Conservation (phyloP, 2,797 vertebrate species). For the Sternarchorhynchus goeldii region DNA sequence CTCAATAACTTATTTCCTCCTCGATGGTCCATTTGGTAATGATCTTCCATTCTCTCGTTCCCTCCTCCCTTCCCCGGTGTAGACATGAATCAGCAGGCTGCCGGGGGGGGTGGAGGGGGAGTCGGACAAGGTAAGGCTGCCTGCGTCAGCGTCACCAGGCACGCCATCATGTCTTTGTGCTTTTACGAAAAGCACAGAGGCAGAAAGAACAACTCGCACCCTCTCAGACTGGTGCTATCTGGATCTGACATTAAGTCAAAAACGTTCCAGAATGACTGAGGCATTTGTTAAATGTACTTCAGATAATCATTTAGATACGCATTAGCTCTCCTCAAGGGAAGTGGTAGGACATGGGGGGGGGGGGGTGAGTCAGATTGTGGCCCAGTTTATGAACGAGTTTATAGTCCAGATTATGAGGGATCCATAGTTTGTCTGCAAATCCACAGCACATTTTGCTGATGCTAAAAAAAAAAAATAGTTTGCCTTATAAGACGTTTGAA, state of each 20-base stretch:
- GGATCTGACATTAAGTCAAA: constrained; percentile 28
- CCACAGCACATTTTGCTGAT: too few relatives aligned
- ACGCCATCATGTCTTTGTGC: constrained; percentile 34
- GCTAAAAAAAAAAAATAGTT: not conserved
- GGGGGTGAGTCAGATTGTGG: too few relatives aligned
- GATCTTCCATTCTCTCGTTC: constrained; percentile 33
- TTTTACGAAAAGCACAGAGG: not conserved
- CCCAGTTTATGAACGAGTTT: not conserved
- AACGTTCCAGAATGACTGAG: constrained; percentile 1
- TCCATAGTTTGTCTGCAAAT: not conserved
- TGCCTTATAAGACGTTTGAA: not conserved
- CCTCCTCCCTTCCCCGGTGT: constrained; percentile 40
- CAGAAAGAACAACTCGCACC: constrained; percentile 13
- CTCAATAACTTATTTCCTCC: constrained; percentile 24
- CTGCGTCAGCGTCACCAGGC: constrained; percentile 39
- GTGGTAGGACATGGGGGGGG: not conserved
- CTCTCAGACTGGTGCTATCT: constrained; percentile 15
- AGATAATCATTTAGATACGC: not conserved
- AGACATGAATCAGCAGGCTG: constrained; percentile 61
- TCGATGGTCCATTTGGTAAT: constrained; percentile 29
- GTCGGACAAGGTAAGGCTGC: constrained; percentile 54
- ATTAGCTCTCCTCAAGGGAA: not conserved
- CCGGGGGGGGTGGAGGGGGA: too few relatives aligned
- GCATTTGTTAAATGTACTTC: not conserved
- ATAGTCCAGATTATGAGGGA: not conserved